Conservation (phyloP, 2,797 vertebrate genomes). For the Pipistrellus pygmaeus region DNA sequence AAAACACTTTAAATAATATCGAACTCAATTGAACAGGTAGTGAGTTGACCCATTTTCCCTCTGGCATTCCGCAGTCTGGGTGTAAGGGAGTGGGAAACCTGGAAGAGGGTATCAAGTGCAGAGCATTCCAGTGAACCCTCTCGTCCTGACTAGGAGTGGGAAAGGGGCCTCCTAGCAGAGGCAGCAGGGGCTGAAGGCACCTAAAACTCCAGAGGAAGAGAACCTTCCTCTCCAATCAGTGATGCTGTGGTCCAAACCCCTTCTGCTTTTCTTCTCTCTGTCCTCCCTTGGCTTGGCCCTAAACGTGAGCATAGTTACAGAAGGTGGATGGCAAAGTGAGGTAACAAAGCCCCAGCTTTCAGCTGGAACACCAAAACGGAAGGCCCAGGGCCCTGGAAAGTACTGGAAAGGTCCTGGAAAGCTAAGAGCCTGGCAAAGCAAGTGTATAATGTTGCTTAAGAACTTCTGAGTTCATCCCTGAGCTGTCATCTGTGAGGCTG, state of each 20-base stretch:
- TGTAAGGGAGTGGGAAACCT: background rate
- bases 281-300: background rate
- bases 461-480: background rate
- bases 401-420: background rate
- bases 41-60: background rate
- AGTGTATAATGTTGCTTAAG: background rate
- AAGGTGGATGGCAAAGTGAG: background rate
- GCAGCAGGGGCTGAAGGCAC: background rate
- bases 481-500: background rate
- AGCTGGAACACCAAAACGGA: background rate
- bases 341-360: background rate
- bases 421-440: background rate
- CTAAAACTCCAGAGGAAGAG: background rate
- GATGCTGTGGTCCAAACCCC: background rate
- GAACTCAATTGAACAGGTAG: background rate
- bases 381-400: background rate
- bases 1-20: slow-evolving; percentile 64
- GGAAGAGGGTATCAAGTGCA: background rate
- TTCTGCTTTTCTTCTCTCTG: background rate
- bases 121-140: background rate
- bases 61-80: background rate
- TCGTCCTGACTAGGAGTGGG: background rate
- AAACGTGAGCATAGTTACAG: background rate
- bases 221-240: background rate
- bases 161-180: background rate